Base-by-base conservation (phyloP, 2,888 invertebrate genomes). In the Biston betularia region DNA sequence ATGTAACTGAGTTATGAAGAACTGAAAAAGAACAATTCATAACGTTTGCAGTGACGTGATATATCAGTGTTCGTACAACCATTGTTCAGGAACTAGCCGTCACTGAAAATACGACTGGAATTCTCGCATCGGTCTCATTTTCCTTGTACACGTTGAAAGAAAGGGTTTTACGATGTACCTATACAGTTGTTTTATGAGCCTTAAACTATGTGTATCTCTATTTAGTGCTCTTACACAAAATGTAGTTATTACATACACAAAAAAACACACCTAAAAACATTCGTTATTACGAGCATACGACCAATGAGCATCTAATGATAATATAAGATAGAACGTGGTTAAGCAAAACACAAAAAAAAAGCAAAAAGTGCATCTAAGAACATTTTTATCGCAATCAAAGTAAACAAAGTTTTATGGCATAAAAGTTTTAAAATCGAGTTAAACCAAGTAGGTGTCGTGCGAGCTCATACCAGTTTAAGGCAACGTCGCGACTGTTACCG, bases 381-480 rank as follows among this genome's bases (percentile, higher is more conserved):
- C 44, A n/a, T 42, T 62, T 35, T 42, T 53, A 54, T 58, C 53
- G 63, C 58, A 53, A 56, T 55, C n/a, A 57, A 66, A 49, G 53
- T 63, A 67, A 63, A 63, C 62, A 63, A 67, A 67, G 62, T 67
- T 65, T 58, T 44, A 62, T 58, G 49, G 24, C 38, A 59, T 24
- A 62, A 63, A 62, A 66, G 62, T 66, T 67, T 67, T 49, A 67
- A 66, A 58, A 59, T 50, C 24, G 58, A 62, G 48, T 52, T 38
- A 67, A 53, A 42, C 49, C 56, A 58, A 48, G 45, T 44, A 53
- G 56, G 14, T n/a, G 52, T 46, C 57, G 62, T 63, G 45, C 49
- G 34, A 14, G 38, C 38, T 58, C 88, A 86, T 89, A 90, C 91
- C 90, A 82, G 81, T 80, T 40, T 73, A 80, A 24, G 24, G 24